Evolutionary conservation across 2,888 invertebrate species (phyloP).

Genomic region (Melikaiella ostensackeni): DNA sequence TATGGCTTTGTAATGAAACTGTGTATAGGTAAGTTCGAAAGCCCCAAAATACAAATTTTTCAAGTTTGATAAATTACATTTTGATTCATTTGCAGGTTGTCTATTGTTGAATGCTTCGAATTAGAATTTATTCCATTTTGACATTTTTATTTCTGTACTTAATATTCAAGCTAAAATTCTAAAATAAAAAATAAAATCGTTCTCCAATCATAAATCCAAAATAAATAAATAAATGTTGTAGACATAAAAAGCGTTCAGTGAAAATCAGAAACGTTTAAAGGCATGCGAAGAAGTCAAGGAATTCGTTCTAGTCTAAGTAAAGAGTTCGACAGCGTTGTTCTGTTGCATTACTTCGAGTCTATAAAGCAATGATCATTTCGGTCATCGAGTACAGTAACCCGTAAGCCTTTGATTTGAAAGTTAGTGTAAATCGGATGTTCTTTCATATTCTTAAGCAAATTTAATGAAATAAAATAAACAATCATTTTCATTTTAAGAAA

Average conservation of each 20-base stretch:
- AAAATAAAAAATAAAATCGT: not conserved
- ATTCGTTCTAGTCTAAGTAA: conserved; percentile 72
- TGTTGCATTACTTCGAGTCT: conserved; percentile 71
- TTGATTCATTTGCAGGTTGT: too few relatives aligned
- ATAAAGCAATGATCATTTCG: conserved; percentile 71
- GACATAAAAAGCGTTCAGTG: not conserved
- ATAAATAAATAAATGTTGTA: not conserved
- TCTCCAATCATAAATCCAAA: not conserved
- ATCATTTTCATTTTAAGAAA: not conserved
- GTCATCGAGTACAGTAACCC: conserved; percentile 69
- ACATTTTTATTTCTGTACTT: too few relatives aligned
- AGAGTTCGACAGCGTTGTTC: conserved; percentile 61
- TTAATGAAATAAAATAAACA: not conserved
- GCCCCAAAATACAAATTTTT: too few relatives aligned
- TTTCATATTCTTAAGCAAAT: conserved; percentile 14
- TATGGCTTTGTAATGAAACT: too few relatives aligned
- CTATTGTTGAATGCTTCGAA: too few relatives aligned
- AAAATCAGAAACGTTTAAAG: conserved; percentile 30
- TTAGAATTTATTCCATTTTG: too few relatives aligned
- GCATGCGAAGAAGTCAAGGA: conserved; percentile 61
- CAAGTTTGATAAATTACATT: too few relatives aligned
- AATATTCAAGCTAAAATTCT: too few relatives aligned
- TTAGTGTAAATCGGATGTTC: not conserved
- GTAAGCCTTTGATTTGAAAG: conserved; percentile 60
- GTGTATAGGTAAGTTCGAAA: too few relatives aligned